These are phyloP conservation scores for Colaptes auratus DNA, from an alignment of 2,113 vertebrate species.

Conservation along the genomic window DNA sequence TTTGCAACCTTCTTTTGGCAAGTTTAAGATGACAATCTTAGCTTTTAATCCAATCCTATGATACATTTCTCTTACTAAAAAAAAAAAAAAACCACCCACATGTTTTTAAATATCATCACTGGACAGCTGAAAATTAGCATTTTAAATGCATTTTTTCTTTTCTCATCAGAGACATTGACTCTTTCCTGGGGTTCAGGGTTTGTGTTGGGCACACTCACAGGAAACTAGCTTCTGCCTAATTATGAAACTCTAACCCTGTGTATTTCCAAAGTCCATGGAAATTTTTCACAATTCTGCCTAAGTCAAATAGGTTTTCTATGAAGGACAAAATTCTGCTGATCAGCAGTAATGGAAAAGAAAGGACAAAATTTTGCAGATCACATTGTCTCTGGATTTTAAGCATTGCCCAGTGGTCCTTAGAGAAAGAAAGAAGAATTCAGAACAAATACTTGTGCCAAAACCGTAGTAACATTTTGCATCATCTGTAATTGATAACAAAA, in stretches of 20 bases:
- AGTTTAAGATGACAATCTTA: not conserved
- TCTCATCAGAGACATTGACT: not conserved
- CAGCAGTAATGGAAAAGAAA: not conserved
- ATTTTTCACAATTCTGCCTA: not conserved
- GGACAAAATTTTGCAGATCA: not conserved
- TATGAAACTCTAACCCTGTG: not conserved
- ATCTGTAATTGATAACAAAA: not conserved
- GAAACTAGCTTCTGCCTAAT: not conserved
- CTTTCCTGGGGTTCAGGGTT: not conserved
- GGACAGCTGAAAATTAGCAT: not conserved
- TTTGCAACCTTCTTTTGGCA: not conserved
- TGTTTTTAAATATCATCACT: not conserved
- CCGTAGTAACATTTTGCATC: not conserved
- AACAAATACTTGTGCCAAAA: not conserved
- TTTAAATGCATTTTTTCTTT: not conserved
- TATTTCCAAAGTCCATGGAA: not conserved
- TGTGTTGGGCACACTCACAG: not conserved
- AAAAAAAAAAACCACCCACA: not conserved
- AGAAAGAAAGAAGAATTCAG: not conserved
- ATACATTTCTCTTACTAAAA: not conserved
- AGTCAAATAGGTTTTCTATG: not conserved
- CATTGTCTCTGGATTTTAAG: not conserved
- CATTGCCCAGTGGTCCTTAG: not conserved
- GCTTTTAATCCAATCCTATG: not conserved
- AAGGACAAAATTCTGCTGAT: not conserved